Evolutionary conservation across 2,888 invertebrate genomes (phyloP).

Genomic region (Leptinotarsa haldemani): DNA sequence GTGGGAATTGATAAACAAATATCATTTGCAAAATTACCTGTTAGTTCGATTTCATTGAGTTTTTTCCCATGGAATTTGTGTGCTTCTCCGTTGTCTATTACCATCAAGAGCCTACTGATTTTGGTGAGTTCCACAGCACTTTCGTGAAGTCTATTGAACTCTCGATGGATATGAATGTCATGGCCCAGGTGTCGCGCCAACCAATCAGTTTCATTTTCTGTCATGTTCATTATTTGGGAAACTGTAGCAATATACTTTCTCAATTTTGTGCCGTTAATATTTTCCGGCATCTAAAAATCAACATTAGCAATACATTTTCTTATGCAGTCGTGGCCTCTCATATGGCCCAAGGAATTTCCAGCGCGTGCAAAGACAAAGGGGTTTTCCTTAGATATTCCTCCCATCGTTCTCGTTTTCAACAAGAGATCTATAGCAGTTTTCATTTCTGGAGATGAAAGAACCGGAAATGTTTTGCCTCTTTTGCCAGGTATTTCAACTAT

Average conservation of each 20-base stretch:
- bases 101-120: constrained; percentile 48
- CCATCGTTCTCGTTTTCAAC: constrained; percentile 23
- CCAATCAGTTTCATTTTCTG: constrained; percentile 51
- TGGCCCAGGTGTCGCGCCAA: constrained; percentile 52
- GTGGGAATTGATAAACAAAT: background rate
- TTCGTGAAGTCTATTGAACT: constrained; percentile 53
- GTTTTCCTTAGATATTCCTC: constrained; percentile 31
- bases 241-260: constrained; percentile 53
- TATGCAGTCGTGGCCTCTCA: constrained; percentile 40
- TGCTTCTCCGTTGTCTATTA: constrained; percentile 48
- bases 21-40: background rate
- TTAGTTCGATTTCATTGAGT: constrained; percentile 35
- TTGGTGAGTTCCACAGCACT: constrained; percentile 50
- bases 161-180: constrained; percentile 49
- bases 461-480: constrained; percentile 39
- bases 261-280: constrained; percentile 49
- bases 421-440: constrained; percentile 37
- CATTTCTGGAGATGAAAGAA: constrained; percentile 39
- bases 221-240: constrained; percentile 50
- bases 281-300: constrained; percentile 37
- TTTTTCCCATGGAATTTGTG: constrained; percentile 37
- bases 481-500: constrained; percentile 38
- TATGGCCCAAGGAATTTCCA: constrained; percentile 18
- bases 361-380: constrained; percentile 41
- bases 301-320: constrained; percentile 34